Base-by-base conservation (phyloP, 2,113 vertebrate genomes). In the Pomatorhinus ruficollis region DNA sequence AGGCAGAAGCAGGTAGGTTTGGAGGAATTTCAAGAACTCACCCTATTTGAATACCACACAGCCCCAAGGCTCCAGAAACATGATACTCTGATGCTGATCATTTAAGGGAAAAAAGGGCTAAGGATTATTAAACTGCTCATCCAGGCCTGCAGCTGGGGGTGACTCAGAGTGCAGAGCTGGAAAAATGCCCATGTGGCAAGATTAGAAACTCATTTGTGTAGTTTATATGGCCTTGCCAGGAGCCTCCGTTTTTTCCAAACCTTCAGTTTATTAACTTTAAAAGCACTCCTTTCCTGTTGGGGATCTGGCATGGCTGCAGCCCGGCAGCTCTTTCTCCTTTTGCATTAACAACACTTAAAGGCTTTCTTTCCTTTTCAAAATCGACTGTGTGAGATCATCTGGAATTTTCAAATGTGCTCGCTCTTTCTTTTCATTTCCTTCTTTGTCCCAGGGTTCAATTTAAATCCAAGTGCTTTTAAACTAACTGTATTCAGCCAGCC, bases 231-330 rank as follows among this genome's bases (percentile, higher is more conserved):
- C 97, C 97, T 98, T 98, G 98, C 98, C 97, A 95, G 97, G 93
- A 99, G 98, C 96, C 87, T 97, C 94, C 30, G 11, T 97, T 98
- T 97, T 98, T 98, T 97, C 97, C 97, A 96, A 98, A 76, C 89
- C 98, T 98, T 98, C 98, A 95, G 97, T 98, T 98, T 98, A 98
- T 98, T 98, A 98, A 97, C 97, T 98, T 98, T 97, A 98, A 98
- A 98, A 98, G 96, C 96, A 95, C 82, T 95, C 87, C 94, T 98
- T 97, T 97, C 96, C 97, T 97, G 95, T 96, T 94, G 96, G 94
- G 94, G 96, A 95, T 96, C 97, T 97, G 95, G 89, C 83, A 87
- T 85, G 89, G 75, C 88, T 91, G 70, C 78, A 95, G 72, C 85
- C 83, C 74, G 74, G 94, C 81, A 97, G 94, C 78, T 94, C 93